A percentile compares a stretch with the other conserved stretches of the same genome.
Conservation (phyloP, 2,888 invertebrate species). For the Conomelus anceps region DNA sequence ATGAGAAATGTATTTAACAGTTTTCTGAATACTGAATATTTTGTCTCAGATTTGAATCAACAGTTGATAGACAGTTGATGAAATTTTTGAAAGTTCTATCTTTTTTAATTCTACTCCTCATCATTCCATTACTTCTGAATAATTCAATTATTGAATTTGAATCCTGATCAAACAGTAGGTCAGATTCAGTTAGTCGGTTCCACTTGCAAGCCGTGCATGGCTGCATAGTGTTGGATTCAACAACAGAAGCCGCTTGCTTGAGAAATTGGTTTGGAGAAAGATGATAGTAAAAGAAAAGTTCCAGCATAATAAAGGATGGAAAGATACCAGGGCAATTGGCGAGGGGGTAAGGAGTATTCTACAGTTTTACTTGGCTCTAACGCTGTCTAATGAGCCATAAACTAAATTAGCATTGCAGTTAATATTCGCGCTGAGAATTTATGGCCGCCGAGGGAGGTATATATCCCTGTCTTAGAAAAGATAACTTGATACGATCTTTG, state of each 20-base stretch:
- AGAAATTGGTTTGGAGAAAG: neutral
- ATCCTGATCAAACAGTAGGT: too few species aligned
- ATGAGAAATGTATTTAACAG: too few species aligned
- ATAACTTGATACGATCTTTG: constrained; percentile 27
- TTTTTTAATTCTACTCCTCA: too few species aligned
- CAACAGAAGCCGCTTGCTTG: neutral
- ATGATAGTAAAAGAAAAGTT: neutral
- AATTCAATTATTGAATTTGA: too few species aligned
- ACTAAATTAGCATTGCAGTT: constrained; percentile 44
- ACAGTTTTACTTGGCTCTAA: constrained; percentile 9
- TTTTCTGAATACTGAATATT: too few species aligned
- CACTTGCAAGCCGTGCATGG: neutral
- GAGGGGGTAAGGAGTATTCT: constrained; percentile 1
- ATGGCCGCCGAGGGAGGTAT: constrained; percentile 26
- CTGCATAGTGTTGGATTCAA: neutral
- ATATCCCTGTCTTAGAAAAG: constrained; percentile 22
- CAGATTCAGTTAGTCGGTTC: too few species aligned
- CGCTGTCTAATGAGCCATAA: constrained; percentile 49
- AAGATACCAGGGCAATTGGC: neutral
- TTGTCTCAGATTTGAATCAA: too few species aligned
- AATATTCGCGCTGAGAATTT: constrained; percentile 30
- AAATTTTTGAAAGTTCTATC: too few species aligned
- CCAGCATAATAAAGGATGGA: neutral
- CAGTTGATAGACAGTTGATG: too few species aligned
- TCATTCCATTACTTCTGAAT: too few species aligned